phyloP scores from a whole-genome alignment of 1,140 invertebrate genomes.

The Philopotamus ludificatus region DNA sequence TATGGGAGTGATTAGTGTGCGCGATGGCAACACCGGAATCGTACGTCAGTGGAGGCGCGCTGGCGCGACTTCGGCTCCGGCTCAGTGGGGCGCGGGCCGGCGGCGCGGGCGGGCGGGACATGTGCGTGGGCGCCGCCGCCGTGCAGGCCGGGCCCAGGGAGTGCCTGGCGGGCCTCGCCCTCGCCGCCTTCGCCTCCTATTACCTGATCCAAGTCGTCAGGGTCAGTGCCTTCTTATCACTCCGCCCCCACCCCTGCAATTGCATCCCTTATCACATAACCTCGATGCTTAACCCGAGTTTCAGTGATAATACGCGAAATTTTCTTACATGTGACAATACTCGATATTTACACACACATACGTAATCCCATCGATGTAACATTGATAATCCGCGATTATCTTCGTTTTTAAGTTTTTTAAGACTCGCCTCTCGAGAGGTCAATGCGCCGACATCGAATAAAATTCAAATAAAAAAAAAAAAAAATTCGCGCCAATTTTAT shows the following conservation, averaged over 20 bases:
- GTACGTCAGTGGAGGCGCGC: neutral
- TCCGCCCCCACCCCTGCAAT: no score
- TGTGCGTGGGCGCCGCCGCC: neutral
- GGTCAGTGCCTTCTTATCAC: conserved; percentile 17
- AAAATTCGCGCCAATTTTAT: no score
- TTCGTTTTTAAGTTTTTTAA: neutral
- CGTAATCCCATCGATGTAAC: neutral
- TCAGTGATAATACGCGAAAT: neutral
- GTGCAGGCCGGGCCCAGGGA: conserved; percentile 22
- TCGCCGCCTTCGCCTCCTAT: conserved; percentile 38
- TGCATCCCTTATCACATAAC: neutral
- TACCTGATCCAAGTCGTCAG: conserved; percentile 37
- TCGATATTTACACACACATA: neutral
- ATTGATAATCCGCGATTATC: neutral
- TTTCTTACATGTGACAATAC: neutral
- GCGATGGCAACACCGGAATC: no score
- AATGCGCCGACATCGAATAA: no score
- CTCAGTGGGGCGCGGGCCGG: neutral
- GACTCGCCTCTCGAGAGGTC: no score
- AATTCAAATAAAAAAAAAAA: no score
- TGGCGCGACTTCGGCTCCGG: no score
- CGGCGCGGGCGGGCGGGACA: neutral
- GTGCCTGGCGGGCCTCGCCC: conserved; percentile 26
- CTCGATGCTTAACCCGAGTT: no score
- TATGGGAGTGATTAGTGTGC: no score